Evolutionary conservation across 2,888 invertebrate genomes (phyloP), one percentile per base, ranked within the genome.

Genomic region (Oxytorus armatus): DNA sequence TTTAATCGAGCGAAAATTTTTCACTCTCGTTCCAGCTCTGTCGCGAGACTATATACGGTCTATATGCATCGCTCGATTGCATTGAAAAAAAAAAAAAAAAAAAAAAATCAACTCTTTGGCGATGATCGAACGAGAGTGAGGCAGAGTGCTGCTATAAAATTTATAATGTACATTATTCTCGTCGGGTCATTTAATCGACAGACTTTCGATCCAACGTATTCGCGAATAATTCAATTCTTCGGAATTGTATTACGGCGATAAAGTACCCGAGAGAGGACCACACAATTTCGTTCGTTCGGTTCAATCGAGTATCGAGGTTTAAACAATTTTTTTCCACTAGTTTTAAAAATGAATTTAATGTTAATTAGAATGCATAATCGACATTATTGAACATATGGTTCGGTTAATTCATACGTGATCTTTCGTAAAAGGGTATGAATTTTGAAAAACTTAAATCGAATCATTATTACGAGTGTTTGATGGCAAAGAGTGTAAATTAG

Each of bases 1-100:
- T 65, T 81, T 55, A 74, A 77, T 77, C 77, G 74, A 74, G 63
- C 77, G 59, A 73, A 80, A 51, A 44, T 80, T 73, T 80, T 73
- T 66, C 42, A 11, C 18, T 5, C 55, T 16, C 66, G 66, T 69
- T 77, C 63, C 47, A 66, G 23, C 57, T 44, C n/a, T 57, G 16
- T 49, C n/a, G n/a, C n/a, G n/a, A n/a, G 61, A 72, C 18, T 51
- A n/a, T n/a, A n/a, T n/a, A n/a, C 36, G 36, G 16, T 61, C 36
- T 57, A 25, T 10, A 29, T 39, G 66, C 57, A 70, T 47, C 73
- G 61, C 51, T 68, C 66, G 16, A 36, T 25, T n/a, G n/a, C n/a
- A n/a, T n/a, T n/a, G n/a, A n/a, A n/a, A n/a, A n/a, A n/a, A n/a
- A n/a, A n/a, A n/a, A n/a, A n/a, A n/a, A n/a, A n/a, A n/a, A n/a